Conservation (phyloP, 2,797 vertebrate species). For the Gymnocypris eckloni region DNA sequence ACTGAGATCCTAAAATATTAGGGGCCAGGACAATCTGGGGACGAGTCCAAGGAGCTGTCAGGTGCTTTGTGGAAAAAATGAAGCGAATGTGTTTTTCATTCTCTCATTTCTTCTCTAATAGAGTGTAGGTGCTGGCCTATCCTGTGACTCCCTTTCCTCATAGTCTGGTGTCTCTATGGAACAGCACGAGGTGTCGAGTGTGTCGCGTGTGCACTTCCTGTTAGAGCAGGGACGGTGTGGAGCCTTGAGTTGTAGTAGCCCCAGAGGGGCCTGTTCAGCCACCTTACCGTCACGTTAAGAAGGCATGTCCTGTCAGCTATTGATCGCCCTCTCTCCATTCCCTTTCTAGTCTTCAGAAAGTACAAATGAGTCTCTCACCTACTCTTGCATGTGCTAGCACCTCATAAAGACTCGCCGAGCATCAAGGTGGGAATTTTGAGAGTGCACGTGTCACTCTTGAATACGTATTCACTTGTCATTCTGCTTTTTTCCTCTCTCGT, state of each 20-base stretch:
- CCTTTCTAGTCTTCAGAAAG: slow-evolving; percentile 60
- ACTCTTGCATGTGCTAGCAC: slow-evolving; percentile 67
- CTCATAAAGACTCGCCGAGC: slow-evolving; percentile 70
- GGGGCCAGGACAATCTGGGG: slow-evolving; percentile 21
- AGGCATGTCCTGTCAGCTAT: slow-evolving; percentile 72
- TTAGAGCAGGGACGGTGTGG: slow-evolving; percentile 67
- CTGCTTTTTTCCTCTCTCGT: slow-evolving; percentile 54
- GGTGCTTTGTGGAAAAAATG: slow-evolving; percentile 1
- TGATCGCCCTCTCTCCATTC: slow-evolving; percentile 56
- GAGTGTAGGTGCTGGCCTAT: slow-evolving; percentile 64
- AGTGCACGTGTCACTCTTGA: slow-evolving; percentile 35
- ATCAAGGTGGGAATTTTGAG: slow-evolving; percentile 58
- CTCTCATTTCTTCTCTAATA: slow-evolving; percentile 49
- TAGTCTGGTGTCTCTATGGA: slow-evolving; percentile 65
- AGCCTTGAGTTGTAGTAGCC: slow-evolving; percentile 67
- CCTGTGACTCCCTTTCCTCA: slow-evolving; percentile 63
- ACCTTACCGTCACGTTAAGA: slow-evolving; percentile 64
- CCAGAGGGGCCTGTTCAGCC: slow-evolving; percentile 74
- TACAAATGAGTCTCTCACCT: slow-evolving; percentile 73
- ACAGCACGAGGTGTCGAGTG: slow-evolving; percentile 24
- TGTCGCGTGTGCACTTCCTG: slow-evolving; percentile 61
- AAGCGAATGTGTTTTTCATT: slow-evolving; percentile 12
- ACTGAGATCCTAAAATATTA: slow-evolving; percentile 29
- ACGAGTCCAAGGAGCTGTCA: slow-evolving; percentile 38
- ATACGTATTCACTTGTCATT: not conserved